These are phyloP conservation scores for Arctocebus calabarensis DNA, from an alignment of 2,797 vertebrate species.

Conservation along the genomic window DNA sequence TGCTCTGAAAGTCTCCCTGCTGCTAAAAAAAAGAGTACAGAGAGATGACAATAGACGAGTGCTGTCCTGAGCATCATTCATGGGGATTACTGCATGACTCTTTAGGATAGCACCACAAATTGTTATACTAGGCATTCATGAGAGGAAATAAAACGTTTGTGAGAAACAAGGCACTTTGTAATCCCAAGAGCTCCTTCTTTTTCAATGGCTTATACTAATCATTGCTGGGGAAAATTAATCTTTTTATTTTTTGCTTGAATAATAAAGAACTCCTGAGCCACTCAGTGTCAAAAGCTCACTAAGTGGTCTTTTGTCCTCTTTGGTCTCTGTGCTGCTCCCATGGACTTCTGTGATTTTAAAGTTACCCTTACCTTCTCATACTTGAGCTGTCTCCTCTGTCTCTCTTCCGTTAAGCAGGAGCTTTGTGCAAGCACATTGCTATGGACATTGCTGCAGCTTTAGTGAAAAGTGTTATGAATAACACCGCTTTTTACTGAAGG, in stretches of 20 bases:
- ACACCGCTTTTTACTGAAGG: not conserved
- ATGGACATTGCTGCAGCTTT: not conserved
- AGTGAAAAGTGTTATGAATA: constrained; percentile 42
- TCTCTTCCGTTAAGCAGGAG: not conserved
- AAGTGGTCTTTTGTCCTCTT: constrained; percentile 41
- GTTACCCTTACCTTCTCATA: not conserved
- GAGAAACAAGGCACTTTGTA: not conserved
- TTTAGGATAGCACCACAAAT: not conserved
- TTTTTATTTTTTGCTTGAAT: constrained; percentile 49
- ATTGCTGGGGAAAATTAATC: constrained; percentile 1
- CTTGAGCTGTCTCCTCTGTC: not conserved
- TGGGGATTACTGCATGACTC: not conserved
- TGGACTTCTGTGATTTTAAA: not conserved
- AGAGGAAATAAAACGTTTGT: constrained; percentile 13
- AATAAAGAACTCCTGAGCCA: constrained; percentile 35
- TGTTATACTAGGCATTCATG: not conserved
- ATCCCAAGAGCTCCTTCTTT: not conserved
- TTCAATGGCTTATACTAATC: constrained; percentile 33
- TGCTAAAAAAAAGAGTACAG: not conserved
- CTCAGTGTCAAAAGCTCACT: constrained; percentile 58
- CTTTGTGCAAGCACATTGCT: not conserved
- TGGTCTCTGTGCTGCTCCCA: not conserved
- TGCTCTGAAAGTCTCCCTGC: not conserved
- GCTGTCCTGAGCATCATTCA: not conserved
- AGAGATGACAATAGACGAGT: not conserved